These are phyloP conservation scores for Pinctada fucata DNA, from an alignment of 2,888 invertebrate genomes.

Conservation along the genomic window DNA sequence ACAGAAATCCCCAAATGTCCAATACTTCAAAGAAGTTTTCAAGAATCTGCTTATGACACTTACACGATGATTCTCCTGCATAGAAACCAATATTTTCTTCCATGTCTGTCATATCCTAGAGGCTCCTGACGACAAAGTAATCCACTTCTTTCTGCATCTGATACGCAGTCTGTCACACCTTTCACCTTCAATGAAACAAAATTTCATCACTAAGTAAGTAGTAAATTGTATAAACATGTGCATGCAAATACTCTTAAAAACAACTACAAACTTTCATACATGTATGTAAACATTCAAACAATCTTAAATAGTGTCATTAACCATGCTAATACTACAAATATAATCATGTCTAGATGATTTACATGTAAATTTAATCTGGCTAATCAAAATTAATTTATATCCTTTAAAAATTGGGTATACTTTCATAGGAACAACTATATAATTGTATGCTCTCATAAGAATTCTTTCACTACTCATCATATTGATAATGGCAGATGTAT, in stretches of 20 bases:
- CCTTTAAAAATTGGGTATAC: too few species aligned
- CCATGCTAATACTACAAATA: too few species aligned
- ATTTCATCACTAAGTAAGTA: slow-evolving; percentile 7
- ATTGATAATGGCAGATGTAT: not conserved
- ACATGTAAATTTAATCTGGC: too few species aligned
- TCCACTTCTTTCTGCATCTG: slow-evolving; percentile 93
- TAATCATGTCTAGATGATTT: too few species aligned
- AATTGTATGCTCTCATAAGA: too few species aligned
- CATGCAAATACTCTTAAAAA: not conserved
- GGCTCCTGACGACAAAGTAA: slow-evolving; percentile 94
- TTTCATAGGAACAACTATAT: too few species aligned
- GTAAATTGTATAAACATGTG: not conserved
- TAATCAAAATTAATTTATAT: too few species aligned
- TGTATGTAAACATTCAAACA: too few species aligned
- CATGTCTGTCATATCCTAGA: slow-evolving; percentile 96
- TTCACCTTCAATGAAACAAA: slow-evolving; percentile 79
- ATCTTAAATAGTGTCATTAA: too few species aligned
- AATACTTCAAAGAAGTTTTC: not conserved
- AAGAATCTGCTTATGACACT: slow-evolving; percentile 76
- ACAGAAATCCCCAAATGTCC: not conserved
- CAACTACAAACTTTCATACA: not conserved
- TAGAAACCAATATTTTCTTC: slow-evolving; percentile 98
- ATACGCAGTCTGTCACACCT: slow-evolving; percentile 95
- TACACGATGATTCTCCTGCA: slow-evolving; percentile 94
- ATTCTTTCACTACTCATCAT: too few species aligned